Conservation (phyloP, 2,113 vertebrate species). For the Sorex fumeus region DNA sequence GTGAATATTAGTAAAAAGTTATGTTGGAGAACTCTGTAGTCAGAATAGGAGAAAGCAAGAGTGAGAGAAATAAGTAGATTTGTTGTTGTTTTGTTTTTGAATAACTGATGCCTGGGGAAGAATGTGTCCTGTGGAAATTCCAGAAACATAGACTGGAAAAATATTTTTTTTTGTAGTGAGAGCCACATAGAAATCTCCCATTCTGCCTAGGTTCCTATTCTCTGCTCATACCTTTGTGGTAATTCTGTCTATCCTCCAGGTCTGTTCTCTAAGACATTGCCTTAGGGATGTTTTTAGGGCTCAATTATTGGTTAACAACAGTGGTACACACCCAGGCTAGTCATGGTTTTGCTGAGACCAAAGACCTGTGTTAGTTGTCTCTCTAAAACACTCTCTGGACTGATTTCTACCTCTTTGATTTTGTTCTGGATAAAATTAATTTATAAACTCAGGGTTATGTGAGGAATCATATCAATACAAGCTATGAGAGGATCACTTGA, state of each 20-base stretch:
- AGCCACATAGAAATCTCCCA: not conserved
- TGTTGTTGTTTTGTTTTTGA: not conserved
- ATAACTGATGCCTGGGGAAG: too few species aligned
- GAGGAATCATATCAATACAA: not conserved
- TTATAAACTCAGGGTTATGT: not conserved
- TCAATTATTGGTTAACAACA: not conserved
- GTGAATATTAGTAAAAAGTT: not conserved
- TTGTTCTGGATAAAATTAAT: not conserved
- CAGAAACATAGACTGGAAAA: fast-evolving
- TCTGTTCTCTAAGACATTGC: not conserved
- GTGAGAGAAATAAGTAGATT: not conserved
- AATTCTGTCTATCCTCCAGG: not conserved
- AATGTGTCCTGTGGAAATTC: not conserved
- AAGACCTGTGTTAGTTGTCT: not conserved
- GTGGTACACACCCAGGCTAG: not conserved
- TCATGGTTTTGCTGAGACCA: not conserved
- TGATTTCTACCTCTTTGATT: not conserved
- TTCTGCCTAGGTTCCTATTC: not conserved
- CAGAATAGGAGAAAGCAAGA: not conserved
- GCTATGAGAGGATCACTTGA: not conserved
- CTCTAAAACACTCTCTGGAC: not conserved
- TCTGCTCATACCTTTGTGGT: not conserved
- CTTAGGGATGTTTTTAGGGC: not conserved
- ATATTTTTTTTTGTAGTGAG: not conserved
- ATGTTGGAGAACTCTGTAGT: not conserved